Evolutionary conservation across 2,113 vertebrate species (phyloP), one percentile per base, ranked within the genome.

Genomic region (Leptobrachium leishanense): DNA sequence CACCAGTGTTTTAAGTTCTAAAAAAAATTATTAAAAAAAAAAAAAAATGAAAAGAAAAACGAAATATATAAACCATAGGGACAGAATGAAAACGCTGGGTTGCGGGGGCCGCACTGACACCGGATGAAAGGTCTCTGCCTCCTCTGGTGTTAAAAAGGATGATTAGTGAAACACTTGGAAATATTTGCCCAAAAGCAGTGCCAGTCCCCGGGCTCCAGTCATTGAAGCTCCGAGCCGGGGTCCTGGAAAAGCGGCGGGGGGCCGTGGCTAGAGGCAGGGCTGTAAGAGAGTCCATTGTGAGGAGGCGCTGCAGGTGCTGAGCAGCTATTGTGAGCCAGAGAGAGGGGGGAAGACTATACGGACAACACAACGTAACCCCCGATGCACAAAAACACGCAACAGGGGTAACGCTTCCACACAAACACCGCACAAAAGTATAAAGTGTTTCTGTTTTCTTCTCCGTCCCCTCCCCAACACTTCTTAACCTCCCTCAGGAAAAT

Each of bases 151-250:
- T 79, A 70, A 57, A 59, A 78, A 82, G 84, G 83, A 1, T 70
- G 42, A 86, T 87, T 88, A 87, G 82, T 72, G 62, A 81, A 88
- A 76, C 84, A 74, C 87, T 83, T 86, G 81, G 87, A 90, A 91
- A 88, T 89, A 91, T 91, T 91, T 91, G 88, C 83, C 87, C 89
- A 86, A 87, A 88, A 83, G 84, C 74, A 81, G 9, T 85, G 85
- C 40, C 82, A 64, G 82, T 87, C 86, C 83, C 71, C 83, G 81
- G 85, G 80, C 82, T 79, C 68, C 76, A 81, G 59, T 84, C 57
- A 88, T 89, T 90, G 88, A 87, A 79, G 83, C 82, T 83, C 76
- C 84, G 79, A 87, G 84, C 83, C 77, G 54, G 75, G 85, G 75
- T 86, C 88, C 84, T 87, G 84, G 87, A 87, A 68, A 83, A 87